Evolutionary conservation across 2,888 invertebrate species (phyloP).

Genomic region (Drosophila affinis): DNA sequence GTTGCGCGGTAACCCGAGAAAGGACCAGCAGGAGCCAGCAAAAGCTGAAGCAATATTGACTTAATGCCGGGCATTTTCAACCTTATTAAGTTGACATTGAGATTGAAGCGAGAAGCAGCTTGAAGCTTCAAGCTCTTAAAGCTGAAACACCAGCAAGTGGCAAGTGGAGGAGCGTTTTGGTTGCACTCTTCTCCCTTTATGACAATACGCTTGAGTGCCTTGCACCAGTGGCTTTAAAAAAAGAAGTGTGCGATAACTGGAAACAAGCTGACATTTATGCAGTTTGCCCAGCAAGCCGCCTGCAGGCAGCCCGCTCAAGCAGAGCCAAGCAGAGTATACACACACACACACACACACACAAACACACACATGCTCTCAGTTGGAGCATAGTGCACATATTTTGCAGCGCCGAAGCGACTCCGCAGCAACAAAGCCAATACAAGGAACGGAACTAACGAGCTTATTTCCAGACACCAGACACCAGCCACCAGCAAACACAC

Average conservation of each 20-base stretch:
- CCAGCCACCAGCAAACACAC: constrained; percentile 14
- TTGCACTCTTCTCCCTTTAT: constrained; percentile 40
- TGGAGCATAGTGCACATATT: constrained; percentile 63
- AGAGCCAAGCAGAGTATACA: constrained; percentile 59
- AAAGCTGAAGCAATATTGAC: constrained; percentile 43
- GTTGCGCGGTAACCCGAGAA: neutral
- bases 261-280: constrained; percentile 81
- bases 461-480: constrained; percentile 75
- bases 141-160: constrained; percentile 3
- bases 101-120: constrained; percentile 46
- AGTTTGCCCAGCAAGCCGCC: constrained; percentile 78
- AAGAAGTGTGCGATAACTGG: constrained; percentile 74
- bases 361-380: constrained; percentile 11
- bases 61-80: constrained; percentile 43
- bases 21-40: constrained; percentile 1
- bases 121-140: constrained; percentile 38
- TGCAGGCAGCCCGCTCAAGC: constrained; percentile 72
- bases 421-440: constrained; percentile 72
- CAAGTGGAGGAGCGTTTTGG: constrained; percentile 27
- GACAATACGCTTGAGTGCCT: constrained; percentile 66
- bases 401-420: constrained; percentile 46
- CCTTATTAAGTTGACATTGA: constrained; percentile 63
- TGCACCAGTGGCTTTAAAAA: constrained; percentile 46
- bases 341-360: constrained; percentile 4
- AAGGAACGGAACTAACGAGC: constrained; percentile 75